Percentiles rank a stretch among this genome's conserved stretches.
phyloP scores from a whole-genome alignment of 53 echinoderm and acorn worm species.

The Echinarachnius parma region DNA sequence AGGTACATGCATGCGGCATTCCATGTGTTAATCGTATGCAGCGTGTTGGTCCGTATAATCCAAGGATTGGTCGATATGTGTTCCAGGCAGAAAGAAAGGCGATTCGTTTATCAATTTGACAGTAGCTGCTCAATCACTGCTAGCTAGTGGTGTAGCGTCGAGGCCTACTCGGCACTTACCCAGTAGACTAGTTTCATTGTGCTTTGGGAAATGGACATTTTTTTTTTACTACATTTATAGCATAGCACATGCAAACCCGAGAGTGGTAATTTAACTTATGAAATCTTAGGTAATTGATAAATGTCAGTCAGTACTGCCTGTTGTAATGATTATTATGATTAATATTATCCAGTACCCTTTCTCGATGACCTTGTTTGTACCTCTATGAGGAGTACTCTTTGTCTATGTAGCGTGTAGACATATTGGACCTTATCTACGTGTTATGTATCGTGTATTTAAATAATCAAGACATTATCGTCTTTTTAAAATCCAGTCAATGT shows the following conservation, averaged over 20 bases:
- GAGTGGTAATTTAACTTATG: constrained; percentile 42
- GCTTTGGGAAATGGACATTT: constrained; percentile 22
- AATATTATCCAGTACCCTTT: constrained; percentile 46
- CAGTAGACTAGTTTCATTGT: constrained; percentile 22
- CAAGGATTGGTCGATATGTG: not conserved
- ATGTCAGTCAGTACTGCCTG: constrained; percentile 48
- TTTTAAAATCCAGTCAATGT: constrained; percentile 2
- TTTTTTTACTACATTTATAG: no score
- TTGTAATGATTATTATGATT: constrained; percentile 26
- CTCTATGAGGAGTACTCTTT: constrained; percentile 43
- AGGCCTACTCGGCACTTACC: not conserved
- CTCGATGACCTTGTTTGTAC: constrained; percentile 39
- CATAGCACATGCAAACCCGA: no score
- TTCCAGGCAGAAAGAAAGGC: constrained; percentile 19
- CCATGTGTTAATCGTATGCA: constrained; percentile 43
- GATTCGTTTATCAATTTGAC: constrained; percentile 28
- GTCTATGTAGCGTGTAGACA: constrained; percentile 33
- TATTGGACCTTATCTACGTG: constrained; percentile 22
- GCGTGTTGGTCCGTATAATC: not conserved
- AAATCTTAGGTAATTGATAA: constrained; percentile 28
- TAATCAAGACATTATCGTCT: constrained; percentile 12
- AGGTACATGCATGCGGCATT: constrained; percentile 45
- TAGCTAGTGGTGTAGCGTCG: not conserved
- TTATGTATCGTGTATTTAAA: constrained; percentile 31
- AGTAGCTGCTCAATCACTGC: not conserved